phyloP scores from a whole-genome alignment of 2,797 vertebrate genomes.

The Myotis findleyi region DNA sequence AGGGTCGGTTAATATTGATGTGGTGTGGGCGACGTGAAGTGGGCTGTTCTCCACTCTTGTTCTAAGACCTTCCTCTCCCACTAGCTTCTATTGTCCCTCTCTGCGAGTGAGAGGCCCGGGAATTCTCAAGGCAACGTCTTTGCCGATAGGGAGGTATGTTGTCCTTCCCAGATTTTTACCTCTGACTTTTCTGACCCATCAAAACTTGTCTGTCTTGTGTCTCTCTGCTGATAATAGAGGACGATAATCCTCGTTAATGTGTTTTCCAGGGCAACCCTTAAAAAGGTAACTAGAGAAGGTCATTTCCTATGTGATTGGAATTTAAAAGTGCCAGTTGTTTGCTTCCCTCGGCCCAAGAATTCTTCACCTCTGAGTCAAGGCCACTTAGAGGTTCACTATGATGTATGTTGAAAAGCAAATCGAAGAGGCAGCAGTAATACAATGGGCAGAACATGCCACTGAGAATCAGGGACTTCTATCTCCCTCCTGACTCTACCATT shows the following conservation, averaged over 20 bases:
- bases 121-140: neutral
- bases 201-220: neutral
- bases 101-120: neutral
- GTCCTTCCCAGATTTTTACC: neutral
- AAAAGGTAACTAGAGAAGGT: neutral
- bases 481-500: neutral
- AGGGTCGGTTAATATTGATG: neutral
- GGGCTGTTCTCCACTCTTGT: neutral
- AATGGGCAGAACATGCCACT: neutral
- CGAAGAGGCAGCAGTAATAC: neutral
- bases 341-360: neutral
- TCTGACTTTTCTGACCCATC: conserved; percentile 5
- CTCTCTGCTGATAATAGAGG: neutral
- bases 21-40: neutral
- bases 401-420: neutral
- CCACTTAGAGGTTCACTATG: neutral
- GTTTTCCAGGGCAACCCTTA: neutral
- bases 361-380: neutral
- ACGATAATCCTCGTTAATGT: neutral
- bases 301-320: neutral
- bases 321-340: neutral
- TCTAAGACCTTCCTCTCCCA: neutral
- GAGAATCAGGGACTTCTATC: neutral
- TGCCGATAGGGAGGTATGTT: neutral
- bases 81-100: neutral